Conservation (phyloP, 2,888 invertebrate genomes). For the Dolomedes plantarius region DNA sequence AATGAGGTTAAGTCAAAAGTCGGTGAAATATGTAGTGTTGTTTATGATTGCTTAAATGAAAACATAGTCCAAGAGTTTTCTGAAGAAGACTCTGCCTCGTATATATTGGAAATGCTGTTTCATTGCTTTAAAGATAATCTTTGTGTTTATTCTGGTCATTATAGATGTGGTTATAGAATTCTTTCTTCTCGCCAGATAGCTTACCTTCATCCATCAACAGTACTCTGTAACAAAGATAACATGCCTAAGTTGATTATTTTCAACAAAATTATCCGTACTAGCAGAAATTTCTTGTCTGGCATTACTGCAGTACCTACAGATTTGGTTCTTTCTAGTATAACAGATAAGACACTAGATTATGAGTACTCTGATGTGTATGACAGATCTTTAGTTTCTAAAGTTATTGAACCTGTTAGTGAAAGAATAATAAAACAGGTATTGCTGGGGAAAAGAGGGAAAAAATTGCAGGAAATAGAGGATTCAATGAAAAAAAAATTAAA, state of each 20-base stretch:
- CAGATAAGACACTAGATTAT: conserved; percentile 7
- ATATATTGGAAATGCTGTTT: conserved; percentile 39
- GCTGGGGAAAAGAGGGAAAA: conserved; percentile 26
- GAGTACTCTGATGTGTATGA: conserved; percentile 44
- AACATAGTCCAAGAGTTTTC: conserved; percentile 25
- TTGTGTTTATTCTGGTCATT: conserved; percentile 56
- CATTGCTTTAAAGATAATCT: conserved; percentile 51
- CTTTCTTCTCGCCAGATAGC: conserved; percentile 19
- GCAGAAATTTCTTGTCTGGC: conserved; percentile 23
- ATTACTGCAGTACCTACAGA: conserved; percentile 35
- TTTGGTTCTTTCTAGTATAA: conserved; percentile 16
- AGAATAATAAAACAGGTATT: conserved; percentile 47
- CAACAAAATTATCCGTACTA: conserved; percentile 21
- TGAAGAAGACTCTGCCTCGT: background rate
- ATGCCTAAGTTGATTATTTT: conserved; percentile 49
- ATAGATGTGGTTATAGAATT: conserved; percentile 41
- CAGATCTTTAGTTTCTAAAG: background rate
- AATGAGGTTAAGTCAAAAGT: conserved; percentile 19
- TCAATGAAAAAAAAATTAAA: conserved; percentile 34
- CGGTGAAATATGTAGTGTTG: conserved; percentile 22
- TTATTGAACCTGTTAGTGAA: conserved; percentile 50
- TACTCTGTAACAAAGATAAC: conserved; percentile 33
- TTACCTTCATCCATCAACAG: conserved; percentile 28
- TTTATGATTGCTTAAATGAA: conserved; percentile 16
- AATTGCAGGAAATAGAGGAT: conserved; percentile 31